These are phyloP conservation scores for Brachylomia viminalis DNA, from an alignment of 2,888 invertebrate genomes.

Conservation along the genomic window DNA sequence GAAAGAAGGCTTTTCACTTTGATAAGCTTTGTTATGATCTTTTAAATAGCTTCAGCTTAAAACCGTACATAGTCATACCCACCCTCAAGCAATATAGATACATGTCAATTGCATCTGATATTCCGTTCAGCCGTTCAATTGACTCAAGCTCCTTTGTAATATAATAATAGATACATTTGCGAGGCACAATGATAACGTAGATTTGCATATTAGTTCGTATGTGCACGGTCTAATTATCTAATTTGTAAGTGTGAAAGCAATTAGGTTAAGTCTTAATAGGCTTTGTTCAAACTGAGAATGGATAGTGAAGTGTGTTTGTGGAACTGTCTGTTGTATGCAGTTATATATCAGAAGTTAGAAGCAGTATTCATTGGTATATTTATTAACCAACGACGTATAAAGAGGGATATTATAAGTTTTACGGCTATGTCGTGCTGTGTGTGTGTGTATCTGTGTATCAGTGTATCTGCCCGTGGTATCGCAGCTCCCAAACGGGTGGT, in stretches of 20 bases:
- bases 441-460: neutral
- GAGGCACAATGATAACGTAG: neutral
- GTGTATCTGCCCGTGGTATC: neutral
- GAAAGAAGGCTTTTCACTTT: neutral
- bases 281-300: slow-evolving; percentile 1
- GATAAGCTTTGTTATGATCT: too few species aligned
- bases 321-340: neutral
- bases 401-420: neutral
- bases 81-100: slow-evolving; percentile 12
- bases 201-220: slow-evolving; percentile 24
- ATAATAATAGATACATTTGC: slow-evolving; percentile 23
- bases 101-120: slow-evolving; percentile 17
- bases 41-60: neutral
- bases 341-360: neutral
- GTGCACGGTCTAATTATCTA: slow-evolving; percentile 9
- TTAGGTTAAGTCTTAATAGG: slow-evolving; percentile 4
- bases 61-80: neutral
- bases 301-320: neutral
- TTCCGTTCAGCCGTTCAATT: slow-evolving; percentile 9
- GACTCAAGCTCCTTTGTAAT: slow-evolving; percentile 26
- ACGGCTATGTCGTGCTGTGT: neutral
- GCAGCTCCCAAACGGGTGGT: neutral
- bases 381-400: neutral
- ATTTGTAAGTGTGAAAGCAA: slow-evolving; percentile 24
- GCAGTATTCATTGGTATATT: neutral